Evolutionary conservation across 2,797 vertebrate genomes (phyloP).

Genomic region (Acanthis flammea): DNA sequence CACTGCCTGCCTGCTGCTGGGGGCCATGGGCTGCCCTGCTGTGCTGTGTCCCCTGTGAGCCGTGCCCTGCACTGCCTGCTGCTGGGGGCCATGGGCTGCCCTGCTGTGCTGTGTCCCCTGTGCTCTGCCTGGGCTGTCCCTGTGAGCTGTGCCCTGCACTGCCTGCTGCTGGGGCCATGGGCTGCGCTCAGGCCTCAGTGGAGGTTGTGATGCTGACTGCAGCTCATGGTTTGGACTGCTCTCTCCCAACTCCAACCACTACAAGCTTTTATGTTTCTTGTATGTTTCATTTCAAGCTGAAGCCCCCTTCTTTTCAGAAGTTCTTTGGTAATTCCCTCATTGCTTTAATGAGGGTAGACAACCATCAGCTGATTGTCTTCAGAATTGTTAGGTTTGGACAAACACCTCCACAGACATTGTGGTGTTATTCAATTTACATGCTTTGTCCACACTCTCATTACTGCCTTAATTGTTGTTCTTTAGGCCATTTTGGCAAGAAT

Average conservation of each 20-base stretch:
- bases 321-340: neutral
- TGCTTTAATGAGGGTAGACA: neutral
- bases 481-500: neutral
- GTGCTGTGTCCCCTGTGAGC: neutral
- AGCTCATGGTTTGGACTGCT: neutral
- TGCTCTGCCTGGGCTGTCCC: too few relatives aligned
- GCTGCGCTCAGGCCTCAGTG: neutral
- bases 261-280: neutral
- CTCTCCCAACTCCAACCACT: neutral
- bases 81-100: neutral
- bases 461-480: neutral
- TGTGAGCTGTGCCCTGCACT: fast-evolving
- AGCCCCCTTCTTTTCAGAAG: neutral
- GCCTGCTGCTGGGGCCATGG: neutral
- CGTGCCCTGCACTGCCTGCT: too few relatives aligned
- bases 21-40: neutral
- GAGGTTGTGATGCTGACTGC: neutral
- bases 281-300: neutral
- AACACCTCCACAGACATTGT: neutral
- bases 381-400: neutral
- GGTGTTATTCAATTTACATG: neutral
- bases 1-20: fast-evolving
- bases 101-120: neutral
- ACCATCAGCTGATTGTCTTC: neutral
- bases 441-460: fast-evolving